These are phyloP conservation scores for Calosoma granatense DNA, from an alignment of 1,140 invertebrate genomes.

Conservation along the genomic window DNA sequence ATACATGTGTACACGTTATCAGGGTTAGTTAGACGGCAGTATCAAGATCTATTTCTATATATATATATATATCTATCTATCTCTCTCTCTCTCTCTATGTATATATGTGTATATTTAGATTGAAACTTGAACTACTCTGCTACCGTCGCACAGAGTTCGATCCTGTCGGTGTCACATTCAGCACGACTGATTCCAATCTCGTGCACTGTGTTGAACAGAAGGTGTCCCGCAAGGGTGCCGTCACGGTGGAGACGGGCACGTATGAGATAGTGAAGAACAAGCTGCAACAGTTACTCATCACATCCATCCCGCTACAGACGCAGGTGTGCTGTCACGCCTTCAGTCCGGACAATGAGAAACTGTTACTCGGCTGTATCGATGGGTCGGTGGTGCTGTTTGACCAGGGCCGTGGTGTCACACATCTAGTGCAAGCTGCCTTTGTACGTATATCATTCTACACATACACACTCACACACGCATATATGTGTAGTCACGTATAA, in stretches of 20 bases:
- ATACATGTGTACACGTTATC: slow-evolving; percentile 57
- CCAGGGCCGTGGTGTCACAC: slow-evolving; percentile 49
- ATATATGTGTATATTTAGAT: no score
- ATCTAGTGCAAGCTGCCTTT: slow-evolving; percentile 51
- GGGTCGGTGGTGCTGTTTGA: slow-evolving; percentile 64
- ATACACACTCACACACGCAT: no score
- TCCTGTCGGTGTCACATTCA: slow-evolving; percentile 55
- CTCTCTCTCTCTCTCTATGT: no score
- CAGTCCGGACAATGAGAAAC: slow-evolving; percentile 58
- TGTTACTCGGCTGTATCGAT: slow-evolving; percentile 66
- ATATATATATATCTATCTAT: no score
- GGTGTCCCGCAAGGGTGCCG: slow-evolving; percentile 62
- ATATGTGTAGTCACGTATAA: no score
- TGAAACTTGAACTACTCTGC: slow-evolving; percentile 48
- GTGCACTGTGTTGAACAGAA: slow-evolving; percentile 69
- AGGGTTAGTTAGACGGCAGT: slow-evolving; percentile 29
- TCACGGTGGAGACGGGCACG: slow-evolving; percentile 60
- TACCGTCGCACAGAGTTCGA: slow-evolving; percentile 61
- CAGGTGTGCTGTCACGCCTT: slow-evolving; percentile 55
- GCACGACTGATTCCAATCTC: slow-evolving; percentile 51
- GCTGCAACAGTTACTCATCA: slow-evolving; percentile 55
- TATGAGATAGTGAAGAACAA: slow-evolving; percentile 59
- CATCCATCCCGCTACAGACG: slow-evolving; percentile 59
- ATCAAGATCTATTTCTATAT: not conserved
- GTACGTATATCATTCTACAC: slow-evolving; percentile 42